Percentiles rank a stretch among this genome's conserved stretches.
Evolutionary conservation across 2,888 invertebrate genomes (phyloP).

Genomic region (Orthosia gracilis): DNA sequence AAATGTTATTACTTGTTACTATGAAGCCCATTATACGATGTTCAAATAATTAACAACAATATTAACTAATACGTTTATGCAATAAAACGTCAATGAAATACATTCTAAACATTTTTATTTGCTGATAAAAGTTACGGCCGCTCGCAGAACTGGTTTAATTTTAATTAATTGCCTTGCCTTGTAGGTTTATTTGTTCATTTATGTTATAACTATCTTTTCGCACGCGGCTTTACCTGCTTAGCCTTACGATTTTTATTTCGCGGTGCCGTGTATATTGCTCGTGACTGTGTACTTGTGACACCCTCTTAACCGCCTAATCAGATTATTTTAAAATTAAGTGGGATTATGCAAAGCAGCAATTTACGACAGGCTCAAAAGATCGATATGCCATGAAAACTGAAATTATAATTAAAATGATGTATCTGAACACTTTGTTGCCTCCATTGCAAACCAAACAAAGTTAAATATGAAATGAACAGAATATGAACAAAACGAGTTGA

Average conservation of each 20-base stretch:
- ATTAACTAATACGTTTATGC: slow-evolving; percentile 32
- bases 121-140: slow-evolving; percentile 3
- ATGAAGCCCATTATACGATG: slow-evolving; percentile 14
- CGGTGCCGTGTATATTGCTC: too few species aligned
- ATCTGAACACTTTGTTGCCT: background rate
- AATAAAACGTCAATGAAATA: slow-evolving; percentile 25
- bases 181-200: background rate
- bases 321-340: background rate
- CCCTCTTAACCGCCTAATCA: background rate
- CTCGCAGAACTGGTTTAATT: background rate
- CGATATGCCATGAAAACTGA: background rate
- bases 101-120: slow-evolving; percentile 16
- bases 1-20: slow-evolving; percentile 22
- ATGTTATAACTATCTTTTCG: background rate
- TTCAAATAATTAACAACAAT: slow-evolving; percentile 31
- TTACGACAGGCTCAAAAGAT: slow-evolving; percentile 1
- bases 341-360: background rate
- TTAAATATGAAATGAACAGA: background rate
- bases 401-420: background rate
- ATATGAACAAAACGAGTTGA: background rate
- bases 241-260: background rate
- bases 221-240: background rate
- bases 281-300: background rate
- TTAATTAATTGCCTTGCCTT: background rate
- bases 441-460: background rate